Evolutionary conservation across 2,888 invertebrate species (phyloP).

Genomic region (Coelinius sp.): DNA sequence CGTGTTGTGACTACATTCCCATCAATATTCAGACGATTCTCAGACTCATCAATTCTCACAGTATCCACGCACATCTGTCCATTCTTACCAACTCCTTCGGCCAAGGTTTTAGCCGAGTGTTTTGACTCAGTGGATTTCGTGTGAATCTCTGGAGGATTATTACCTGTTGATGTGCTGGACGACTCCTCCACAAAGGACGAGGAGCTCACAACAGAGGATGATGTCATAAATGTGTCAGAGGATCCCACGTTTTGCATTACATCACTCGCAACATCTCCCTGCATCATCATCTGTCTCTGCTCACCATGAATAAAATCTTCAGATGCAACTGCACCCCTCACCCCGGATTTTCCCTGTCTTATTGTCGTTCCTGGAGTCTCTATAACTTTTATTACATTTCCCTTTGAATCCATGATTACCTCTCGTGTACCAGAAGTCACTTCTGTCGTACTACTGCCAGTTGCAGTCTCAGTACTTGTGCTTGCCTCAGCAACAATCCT

Average conservation of each 20-base stretch:
- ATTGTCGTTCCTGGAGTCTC: conserved; percentile 53
- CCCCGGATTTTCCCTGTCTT: conserved; percentile 41
- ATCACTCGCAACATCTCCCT: conserved; percentile 11
- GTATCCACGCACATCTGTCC: conserved; percentile 56
- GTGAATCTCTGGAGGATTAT: conserved; percentile 42
- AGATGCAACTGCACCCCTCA: conserved; percentile 50
- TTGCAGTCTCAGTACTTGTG: conserved; percentile 55
- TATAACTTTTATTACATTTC: conserved; percentile 60
- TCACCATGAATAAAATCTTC: conserved; percentile 57
- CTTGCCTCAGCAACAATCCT: conserved; percentile 61
- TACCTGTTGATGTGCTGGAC: conserved; percentile 28
- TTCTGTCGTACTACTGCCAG: conserved; percentile 58
- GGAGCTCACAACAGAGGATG: conserved; percentile 45
- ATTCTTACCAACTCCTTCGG: conserved; percentile 53
- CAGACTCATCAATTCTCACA: conserved; percentile 52
- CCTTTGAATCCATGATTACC: conserved; percentile 62
- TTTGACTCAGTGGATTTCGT: conserved; percentile 51
- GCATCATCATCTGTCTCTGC: conserved; percentile 44
- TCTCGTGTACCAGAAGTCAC: conserved; percentile 60
- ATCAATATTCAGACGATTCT: conserved; percentile 57
- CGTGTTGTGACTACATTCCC: conserved; percentile 55
- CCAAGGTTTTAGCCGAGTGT: conserved; percentile 52
- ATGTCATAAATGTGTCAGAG: conserved; percentile 38
- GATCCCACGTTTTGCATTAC: conserved; percentile 26
- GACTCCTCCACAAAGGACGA: conserved; percentile 43